Percentiles rank a stretch among this genome's conserved stretches.
These are phyloP conservation scores for Xiphorhynchus erythropygius DNA, from an alignment of 2,797 vertebrate genomes.

Conservation along the genomic window DNA sequence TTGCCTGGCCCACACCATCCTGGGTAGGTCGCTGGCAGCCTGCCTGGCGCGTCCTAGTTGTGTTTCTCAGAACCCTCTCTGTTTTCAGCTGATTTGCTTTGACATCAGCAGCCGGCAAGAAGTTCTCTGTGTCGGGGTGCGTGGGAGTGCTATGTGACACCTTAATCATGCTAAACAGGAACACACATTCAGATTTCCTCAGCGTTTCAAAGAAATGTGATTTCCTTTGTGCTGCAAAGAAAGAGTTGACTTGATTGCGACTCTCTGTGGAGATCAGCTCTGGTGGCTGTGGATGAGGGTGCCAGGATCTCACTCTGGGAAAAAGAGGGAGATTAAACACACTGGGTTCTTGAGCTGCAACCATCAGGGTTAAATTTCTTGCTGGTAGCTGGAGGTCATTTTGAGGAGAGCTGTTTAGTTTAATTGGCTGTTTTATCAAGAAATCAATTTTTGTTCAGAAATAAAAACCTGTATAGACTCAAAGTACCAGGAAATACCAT, in stretches of 20 bases:
- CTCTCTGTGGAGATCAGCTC: slow-evolving; percentile 33
- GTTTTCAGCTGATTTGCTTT: slow-evolving; percentile 69
- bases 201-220: slow-evolving; percentile 64
- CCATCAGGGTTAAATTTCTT: neutral
- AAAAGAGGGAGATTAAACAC: neutral
- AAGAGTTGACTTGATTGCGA: slow-evolving; percentile 53
- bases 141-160: slow-evolving; percentile 72
- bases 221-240: slow-evolving; percentile 67
- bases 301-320: slow-evolving; percentile 16
- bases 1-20: neutral
- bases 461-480: neutral
- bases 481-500: neutral
- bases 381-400: neutral
- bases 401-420: neutral
- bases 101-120: slow-evolving; percentile 67
- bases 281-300: neutral
- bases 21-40: neutral
- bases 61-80: slow-evolving; percentile 49
- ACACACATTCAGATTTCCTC: slow-evolving; percentile 65
- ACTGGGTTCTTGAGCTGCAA: neutral
- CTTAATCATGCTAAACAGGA: slow-evolving; percentile 71
- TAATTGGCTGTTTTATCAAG: neutral
- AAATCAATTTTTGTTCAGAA: neutral
- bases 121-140: slow-evolving; percentile 61
- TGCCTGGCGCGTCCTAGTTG: slow-evolving; percentile 1